Evolutionary conservation across 2,113 vertebrate genomes (phyloP).

Genomic region (Carettochelys insculpta): DNA sequence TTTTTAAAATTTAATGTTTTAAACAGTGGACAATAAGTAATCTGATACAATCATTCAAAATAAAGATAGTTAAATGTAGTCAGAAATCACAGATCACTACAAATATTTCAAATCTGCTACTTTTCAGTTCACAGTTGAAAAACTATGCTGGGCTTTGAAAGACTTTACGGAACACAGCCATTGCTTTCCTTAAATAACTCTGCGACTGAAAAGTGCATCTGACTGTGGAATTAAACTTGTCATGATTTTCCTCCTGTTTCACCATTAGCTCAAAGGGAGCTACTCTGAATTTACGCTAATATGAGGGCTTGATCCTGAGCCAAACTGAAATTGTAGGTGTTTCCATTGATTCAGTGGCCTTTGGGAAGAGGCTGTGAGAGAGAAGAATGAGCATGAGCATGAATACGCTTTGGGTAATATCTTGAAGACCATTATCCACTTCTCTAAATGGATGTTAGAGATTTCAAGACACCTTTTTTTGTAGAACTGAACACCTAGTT

Average conservation of each 20-base stretch:
- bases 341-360: no score
- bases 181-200: neutral
- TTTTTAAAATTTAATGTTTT: constrained; percentile 21
- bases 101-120: neutral
- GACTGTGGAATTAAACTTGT: neutral
- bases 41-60: neutral
- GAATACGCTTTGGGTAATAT: no score
- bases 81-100: neutral
- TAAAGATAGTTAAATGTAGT: neutral
- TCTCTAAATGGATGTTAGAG: neutral
- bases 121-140: neutral
- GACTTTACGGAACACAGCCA: neutral
- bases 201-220: neutral
- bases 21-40: neutral
- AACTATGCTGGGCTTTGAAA: neutral
- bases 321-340: no score
- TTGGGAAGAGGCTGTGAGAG: no score
- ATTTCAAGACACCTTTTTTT: neutral
- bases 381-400: no score
- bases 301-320: no score
- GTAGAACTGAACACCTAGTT: neutral
- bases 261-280: neutral
- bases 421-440: no score
- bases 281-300: neutral
- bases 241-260: neutral